These are phyloP conservation scores for Fregata magnificens DNA, from an alignment of 2,113 vertebrate species.

Conservation along the genomic window DNA sequence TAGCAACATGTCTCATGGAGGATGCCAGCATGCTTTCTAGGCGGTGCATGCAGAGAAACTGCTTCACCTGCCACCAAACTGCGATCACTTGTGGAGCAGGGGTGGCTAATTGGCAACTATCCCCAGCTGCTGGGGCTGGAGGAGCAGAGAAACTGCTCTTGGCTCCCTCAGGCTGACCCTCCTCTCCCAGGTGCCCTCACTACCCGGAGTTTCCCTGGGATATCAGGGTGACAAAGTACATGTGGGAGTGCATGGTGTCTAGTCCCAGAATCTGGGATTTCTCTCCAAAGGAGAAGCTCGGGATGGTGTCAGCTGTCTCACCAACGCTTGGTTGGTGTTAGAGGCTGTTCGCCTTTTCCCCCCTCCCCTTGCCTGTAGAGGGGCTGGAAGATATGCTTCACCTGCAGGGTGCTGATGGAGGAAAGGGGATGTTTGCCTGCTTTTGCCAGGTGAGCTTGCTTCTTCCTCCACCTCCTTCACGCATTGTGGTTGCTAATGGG, in stretches of 20 bases:
- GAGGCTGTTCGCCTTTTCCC: neutral
- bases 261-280: neutral
- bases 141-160: neutral
- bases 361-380: neutral
- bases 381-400: neutral
- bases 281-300: neutral
- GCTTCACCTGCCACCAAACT: conserved; percentile 3
- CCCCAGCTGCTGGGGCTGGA: neutral
- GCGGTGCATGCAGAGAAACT: neutral
- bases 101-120: neutral
- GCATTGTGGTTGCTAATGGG: neutral
- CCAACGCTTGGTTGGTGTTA: neutral
- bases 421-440: neutral
- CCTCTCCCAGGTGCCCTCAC: neutral
- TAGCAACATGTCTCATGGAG: neutral
- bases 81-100: neutral
- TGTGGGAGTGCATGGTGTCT: accelerated
- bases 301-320: neutral
- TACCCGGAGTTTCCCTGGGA: neutral
- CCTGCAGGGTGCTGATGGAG: neutral
- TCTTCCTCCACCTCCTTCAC: neutral
- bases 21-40: neutral
- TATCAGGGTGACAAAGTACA: neutral
- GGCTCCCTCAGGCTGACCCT: neutral
- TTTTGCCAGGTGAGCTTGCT: neutral